Percentiles rank a stretch among this genome's conserved stretches.
phyloP scores from a whole-genome alignment of 1,140 invertebrate species.

The Dysdera silvatica region DNA sequence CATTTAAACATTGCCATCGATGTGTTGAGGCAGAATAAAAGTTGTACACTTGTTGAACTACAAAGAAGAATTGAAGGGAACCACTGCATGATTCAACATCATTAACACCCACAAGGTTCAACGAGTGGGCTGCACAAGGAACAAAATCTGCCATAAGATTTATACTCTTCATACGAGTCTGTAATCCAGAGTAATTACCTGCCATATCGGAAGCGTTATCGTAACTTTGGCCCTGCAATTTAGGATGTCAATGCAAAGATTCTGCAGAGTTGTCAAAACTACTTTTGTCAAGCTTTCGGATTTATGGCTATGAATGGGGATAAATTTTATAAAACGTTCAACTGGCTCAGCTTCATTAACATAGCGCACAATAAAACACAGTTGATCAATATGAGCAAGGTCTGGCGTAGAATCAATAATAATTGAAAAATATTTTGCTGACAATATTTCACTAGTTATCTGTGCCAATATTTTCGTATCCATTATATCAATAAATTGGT shows the following conservation, averaged over 20 bases:
- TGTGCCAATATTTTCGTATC: background rate
- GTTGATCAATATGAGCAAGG: background rate
- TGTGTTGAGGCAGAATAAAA: no score
- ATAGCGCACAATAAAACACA: slow-evolving; percentile 4
- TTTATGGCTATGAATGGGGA: background rate
- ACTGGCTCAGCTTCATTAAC: background rate
- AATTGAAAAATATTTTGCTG: slow-evolving; percentile 4
- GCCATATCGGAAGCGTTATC: background rate
- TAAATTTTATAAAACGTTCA: background rate
- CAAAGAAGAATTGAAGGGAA: no score
- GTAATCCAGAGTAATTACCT: background rate
- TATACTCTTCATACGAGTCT: background rate
- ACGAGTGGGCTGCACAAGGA: background rate
- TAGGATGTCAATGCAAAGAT: background rate
- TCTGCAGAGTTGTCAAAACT: background rate
- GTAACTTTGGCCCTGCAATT: background rate
- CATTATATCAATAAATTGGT: slow-evolving; percentile 12
- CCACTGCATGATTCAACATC: no score
- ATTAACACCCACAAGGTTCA: background rate
- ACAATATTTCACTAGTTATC: background rate
- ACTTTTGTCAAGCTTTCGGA: background rate
- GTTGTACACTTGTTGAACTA: no score
- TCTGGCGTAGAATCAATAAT: slow-evolving; percentile 13
- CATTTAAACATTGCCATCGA: no score
- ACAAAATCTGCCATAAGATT: background rate